Evolutionary conservation across 2,888 invertebrate species (phyloP).

Genomic region (Timandra comae): DNA sequence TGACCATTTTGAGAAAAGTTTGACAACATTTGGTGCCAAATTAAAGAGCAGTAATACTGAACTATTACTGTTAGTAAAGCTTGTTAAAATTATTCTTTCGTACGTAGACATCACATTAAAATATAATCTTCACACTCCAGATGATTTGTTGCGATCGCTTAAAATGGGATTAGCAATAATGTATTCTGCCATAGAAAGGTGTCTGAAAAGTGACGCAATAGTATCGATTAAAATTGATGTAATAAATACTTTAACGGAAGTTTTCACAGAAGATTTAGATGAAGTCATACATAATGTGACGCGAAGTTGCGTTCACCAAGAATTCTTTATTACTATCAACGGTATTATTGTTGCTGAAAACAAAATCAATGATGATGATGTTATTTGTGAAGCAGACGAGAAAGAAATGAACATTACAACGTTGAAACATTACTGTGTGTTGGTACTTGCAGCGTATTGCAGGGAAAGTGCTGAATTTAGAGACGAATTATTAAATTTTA

Average conservation of each 20-base stretch:
- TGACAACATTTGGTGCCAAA: constrained; percentile 20
- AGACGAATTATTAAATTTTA: constrained; percentile 49
- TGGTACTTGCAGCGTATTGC: constrained; percentile 54
- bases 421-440: constrained; percentile 48
- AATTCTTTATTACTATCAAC: constrained; percentile 49
- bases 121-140: constrained; percentile 27
- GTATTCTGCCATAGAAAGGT: constrained; percentile 29
- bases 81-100: constrained; percentile 29
- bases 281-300: constrained; percentile 30
- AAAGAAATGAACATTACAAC: constrained; percentile 38
- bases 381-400: constrained; percentile 43
- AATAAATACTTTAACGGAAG: constrained; percentile 33
- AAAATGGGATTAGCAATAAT: constrained; percentile 32
- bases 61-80: constrained; percentile 33
- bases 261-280: constrained; percentile 41
- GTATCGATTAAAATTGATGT: constrained; percentile 37
- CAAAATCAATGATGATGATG: constrained; percentile 36
- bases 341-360: constrained; percentile 41
- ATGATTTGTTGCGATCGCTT: constrained; percentile 28
- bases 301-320: constrained; percentile 37
- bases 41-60: constrained; percentile 24
- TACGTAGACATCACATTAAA: constrained; percentile 43
- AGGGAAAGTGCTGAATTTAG: constrained; percentile 39
- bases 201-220: constrained; percentile 33
- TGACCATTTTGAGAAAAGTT: constrained; percentile 28